Conservation (phyloP, 1,140 invertebrate species). For the Mycetomoellerius zeteki region DNA sequence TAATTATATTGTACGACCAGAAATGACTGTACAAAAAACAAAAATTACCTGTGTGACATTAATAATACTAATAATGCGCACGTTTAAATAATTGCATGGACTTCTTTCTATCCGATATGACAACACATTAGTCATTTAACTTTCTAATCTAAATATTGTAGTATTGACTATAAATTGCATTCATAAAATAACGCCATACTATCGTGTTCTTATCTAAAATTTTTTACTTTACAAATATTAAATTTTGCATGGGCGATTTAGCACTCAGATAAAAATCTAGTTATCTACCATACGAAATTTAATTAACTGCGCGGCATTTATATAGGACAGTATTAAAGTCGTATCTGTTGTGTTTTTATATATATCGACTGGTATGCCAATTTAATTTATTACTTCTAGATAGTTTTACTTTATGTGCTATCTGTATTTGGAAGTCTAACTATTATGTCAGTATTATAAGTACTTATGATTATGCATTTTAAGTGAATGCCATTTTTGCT, state of each 20-base stretch:
- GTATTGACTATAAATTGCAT: slow-evolving; percentile 2
- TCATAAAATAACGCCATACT: slow-evolving; percentile 32
- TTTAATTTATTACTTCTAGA: slow-evolving; percentile 23
- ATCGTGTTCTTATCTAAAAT: slow-evolving; percentile 28
- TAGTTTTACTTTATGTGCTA: background rate
- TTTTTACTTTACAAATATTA: slow-evolving; percentile 34
- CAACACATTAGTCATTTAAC: background rate
- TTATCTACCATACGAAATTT: slow-evolving; percentile 17
- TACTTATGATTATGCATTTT: background rate
- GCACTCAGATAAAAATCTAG: background rate
- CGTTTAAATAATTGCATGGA: background rate
- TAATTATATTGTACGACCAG: background rate
- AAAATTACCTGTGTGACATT: background rate
- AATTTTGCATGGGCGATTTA: slow-evolving; percentile 4
- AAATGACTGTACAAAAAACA: background rate
- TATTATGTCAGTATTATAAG: slow-evolving; percentile 1
- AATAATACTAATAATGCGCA: background rate
- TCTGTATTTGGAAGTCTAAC: background rate
- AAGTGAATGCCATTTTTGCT: background rate
- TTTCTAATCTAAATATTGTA: background rate
- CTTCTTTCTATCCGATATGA: background rate
- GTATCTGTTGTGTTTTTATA: slow-evolving; percentile 10
- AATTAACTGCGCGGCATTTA: background rate
- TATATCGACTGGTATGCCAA: background rate
- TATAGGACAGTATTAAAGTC: slow-evolving; percentile 15